Base-by-base conservation (phyloP, 2,797 vertebrate species). In the Furcifer pardalis region DNA sequence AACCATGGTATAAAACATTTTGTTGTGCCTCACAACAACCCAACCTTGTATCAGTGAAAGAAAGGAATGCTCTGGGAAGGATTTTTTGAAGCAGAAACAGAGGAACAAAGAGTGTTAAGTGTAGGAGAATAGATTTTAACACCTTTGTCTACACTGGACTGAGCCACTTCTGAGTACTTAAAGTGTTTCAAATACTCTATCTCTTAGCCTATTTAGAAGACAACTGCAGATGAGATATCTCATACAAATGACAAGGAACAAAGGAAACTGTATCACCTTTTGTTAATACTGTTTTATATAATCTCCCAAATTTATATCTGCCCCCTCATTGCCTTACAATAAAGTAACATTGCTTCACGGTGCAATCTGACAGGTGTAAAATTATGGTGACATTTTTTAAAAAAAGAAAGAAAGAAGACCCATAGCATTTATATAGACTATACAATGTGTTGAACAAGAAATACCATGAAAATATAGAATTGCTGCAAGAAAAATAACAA, bases 341-440 rank as follows among this genome's bases (percentile, higher is more conserved):
- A 88, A 93, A 3, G 30, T 15, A 42, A 88, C 25, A 72, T 87
- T 88, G 60, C 85, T 90, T 91, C 90, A 92, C 81, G 82, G 74
- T 89, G 89, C 7, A 74, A 86, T 83, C 83, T 92, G 69, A 87
- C 44, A 86, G 7, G 76, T 65, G 92, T 88, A 91, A 87, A 86
- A 91, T 69, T 77, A 90, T 76, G 74, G 40, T 23, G 84, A 46
- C 63, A 85, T 91, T 92, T 89, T 91, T 92, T 89, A 81, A 88
- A 86, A 87, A 88, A 79, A n/a, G n/a, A n/a, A 91, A 46, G 73
- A 85, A 93, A 80, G 86, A 88, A 79, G 76, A 56, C 27, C 63
- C 76, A 88, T 15, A 49, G 44, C 60, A 86, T 71, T 73, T 84
- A 92, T 84, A 40, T 83, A 82, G 19, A 81, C 62, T 59, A 19